Evolutionary conservation across 2,888 invertebrate species (phyloP), one percentile per base, ranked within the genome.

Genomic region (Imbricaverruca yamaguchii): DNA sequence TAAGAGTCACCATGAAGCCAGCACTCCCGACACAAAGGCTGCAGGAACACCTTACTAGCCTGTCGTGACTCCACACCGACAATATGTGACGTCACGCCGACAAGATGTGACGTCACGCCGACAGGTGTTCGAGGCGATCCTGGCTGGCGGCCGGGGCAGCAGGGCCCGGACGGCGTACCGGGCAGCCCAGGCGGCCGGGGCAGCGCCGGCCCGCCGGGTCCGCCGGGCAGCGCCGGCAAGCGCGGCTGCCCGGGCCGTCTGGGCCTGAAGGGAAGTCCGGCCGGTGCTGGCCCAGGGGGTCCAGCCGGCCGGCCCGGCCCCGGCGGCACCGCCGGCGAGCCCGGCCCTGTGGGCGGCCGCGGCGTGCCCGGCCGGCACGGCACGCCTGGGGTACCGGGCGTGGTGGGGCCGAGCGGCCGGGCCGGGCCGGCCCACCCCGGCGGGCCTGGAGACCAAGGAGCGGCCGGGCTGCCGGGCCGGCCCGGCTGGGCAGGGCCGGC

Each of bases 361-460:
- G 82, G 81, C 11, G 81, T 83, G 80, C 85, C 85, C 80, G 78
- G 81, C 9, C 84, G 85, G 25, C 94, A 94, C 77, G 93, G 92
- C 87, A 90, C 91, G 85, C 91, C 92, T 6, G 23, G 59, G 4
- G 78, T 92, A 86, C 94, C 95, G 74, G 93, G 94, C 15, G 88
- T 90, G 83, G 89, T 87, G 80, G 86, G 86, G 56, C 85, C 86
- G 59, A 88, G 88, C 55, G 82, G 85, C 56, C 86, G 87, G 15
- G 96, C 94, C 81, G 39, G 65, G 9, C 80, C 80, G 25, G 84
- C 88, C 81, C 81, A 92, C 25, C 91, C 93, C 21, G 96, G 96
- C 78, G 90, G 90, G 1, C 90, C 93, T 84, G 96, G 96, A 81
- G 93, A 94, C 0, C 93, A 93, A 85, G 96, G 96, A 83, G 91